Conservation (phyloP, 2,797 vertebrate species). For the Anisognathus igniventris region DNA sequence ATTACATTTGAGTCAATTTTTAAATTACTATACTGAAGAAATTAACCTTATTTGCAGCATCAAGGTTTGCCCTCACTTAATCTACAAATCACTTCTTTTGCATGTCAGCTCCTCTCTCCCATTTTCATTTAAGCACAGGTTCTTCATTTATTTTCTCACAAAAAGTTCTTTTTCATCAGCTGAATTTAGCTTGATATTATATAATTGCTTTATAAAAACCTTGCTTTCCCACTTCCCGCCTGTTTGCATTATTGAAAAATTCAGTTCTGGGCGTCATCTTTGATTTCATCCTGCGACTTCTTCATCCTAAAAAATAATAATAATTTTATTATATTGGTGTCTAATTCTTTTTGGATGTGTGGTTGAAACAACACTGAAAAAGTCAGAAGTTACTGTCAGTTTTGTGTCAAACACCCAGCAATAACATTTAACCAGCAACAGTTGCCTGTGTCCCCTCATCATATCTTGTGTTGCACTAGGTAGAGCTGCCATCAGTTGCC, state of each 20-base stretch:
- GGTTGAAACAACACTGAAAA: neutral
- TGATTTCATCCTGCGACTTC: neutral
- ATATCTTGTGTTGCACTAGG: too few relatives aligned
- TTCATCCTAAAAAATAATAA: neutral
- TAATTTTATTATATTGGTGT: neutral
- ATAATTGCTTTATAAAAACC: neutral
- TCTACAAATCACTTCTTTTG: neutral
- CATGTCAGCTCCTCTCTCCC: accelerated
- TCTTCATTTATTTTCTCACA: neutral
- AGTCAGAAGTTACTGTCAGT: neutral
- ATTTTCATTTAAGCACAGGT: neutral
- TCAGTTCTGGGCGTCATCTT: neutral
- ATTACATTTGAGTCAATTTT: neutral
- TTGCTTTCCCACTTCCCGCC: neutral
- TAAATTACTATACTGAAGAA: neutral
- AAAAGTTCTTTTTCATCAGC: neutral
- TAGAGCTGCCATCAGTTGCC: neutral
- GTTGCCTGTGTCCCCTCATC: neutral
- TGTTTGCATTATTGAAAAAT: neutral
- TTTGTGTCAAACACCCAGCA: neutral
- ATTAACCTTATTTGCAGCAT: neutral
- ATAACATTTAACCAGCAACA: neutral
- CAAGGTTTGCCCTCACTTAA: neutral
- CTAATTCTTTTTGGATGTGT: neutral
- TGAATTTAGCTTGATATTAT: neutral